These are phyloP conservation scores for Homarus americanus DNA, from an alignment of 1,140 invertebrate genomes.

Conservation along the genomic window DNA sequence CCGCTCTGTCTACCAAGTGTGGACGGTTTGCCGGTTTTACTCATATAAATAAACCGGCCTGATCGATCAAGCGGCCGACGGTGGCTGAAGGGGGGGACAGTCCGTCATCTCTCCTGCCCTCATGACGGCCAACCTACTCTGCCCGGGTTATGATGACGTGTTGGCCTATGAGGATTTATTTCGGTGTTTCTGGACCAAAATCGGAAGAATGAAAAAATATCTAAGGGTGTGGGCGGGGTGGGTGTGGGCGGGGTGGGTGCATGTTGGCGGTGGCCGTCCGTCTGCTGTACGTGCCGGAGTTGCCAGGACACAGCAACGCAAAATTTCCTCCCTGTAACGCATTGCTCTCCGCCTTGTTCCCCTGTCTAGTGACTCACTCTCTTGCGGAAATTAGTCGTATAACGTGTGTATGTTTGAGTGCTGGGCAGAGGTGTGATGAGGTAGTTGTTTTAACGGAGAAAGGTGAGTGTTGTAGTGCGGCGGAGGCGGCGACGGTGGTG, in stretches of 20 bases:
- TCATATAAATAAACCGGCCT: background rate
- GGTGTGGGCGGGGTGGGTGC: background rate
- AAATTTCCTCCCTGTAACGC: background rate
- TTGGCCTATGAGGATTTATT: background rate
- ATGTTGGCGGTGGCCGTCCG: no score
- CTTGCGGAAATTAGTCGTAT: background rate
- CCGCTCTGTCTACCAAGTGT: background rate
- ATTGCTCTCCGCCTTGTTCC: no score
- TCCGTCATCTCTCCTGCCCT: background rate
- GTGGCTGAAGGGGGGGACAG: background rate
- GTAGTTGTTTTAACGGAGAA: background rate
- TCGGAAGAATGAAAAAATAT: constrained; percentile 46
- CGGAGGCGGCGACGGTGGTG: constrained; percentile 46
- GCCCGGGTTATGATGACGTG: background rate
- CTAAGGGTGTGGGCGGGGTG: background rate
- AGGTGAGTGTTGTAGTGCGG: constrained; percentile 12
- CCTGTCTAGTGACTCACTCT: no score
- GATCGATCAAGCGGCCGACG: constrained; percentile 12
- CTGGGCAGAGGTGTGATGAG: background rate
- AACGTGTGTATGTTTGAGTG: background rate
- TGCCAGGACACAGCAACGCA: constrained; percentile 14
- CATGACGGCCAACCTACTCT: background rate
- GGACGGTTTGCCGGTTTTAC: background rate
- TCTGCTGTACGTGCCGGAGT: constrained; percentile 4
- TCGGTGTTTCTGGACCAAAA: constrained; percentile 17